phyloP scores from a whole-genome alignment of 92 coral and sea anemone genomes.

The Galaxea fascicularis region DNA sequence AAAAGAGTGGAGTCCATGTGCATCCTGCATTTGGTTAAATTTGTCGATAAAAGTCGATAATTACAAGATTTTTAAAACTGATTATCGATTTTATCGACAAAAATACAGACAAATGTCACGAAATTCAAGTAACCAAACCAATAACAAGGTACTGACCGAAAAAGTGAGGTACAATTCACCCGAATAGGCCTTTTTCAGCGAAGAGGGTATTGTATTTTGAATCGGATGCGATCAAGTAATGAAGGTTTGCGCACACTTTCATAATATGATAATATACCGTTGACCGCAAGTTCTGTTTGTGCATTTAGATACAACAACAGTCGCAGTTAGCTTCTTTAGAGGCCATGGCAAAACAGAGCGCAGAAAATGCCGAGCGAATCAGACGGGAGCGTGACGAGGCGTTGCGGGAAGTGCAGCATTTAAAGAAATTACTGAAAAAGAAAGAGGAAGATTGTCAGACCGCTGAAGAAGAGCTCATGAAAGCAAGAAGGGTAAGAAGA shows the following conservation, averaged over 20 bases:
- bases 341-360: conserved; percentile 65
- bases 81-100: too few species aligned
- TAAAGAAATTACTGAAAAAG: conserved; percentile 76
- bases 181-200: too few species aligned
- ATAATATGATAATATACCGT: background rate
- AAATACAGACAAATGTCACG: too few species aligned
- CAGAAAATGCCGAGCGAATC: conserved; percentile 79
- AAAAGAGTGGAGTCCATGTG: too few species aligned
- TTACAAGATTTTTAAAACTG: too few species aligned
- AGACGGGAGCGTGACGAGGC: conserved; percentile 93
- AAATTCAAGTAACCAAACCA: too few species aligned
- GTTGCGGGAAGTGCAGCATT: conserved; percentile 80
- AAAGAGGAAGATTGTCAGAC: conserved; percentile 74
- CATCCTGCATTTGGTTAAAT: too few species aligned
- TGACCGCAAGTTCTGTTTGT: conserved; percentile 1
- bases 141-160: too few species aligned
- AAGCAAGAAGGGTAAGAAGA: conserved; percentile 70
- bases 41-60: too few species aligned
- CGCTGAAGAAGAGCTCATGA: conserved; percentile 78
- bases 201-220: too few species aligned
- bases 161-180: too few species aligned
- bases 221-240: too few species aligned
- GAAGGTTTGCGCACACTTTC: background rate
- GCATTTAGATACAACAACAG: conserved; percentile 62
- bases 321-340: conserved; percentile 66